These are phyloP conservation scores for Zygaena filipendulae DNA, from an alignment of 2,888 invertebrate genomes.

Conservation along the genomic window DNA sequence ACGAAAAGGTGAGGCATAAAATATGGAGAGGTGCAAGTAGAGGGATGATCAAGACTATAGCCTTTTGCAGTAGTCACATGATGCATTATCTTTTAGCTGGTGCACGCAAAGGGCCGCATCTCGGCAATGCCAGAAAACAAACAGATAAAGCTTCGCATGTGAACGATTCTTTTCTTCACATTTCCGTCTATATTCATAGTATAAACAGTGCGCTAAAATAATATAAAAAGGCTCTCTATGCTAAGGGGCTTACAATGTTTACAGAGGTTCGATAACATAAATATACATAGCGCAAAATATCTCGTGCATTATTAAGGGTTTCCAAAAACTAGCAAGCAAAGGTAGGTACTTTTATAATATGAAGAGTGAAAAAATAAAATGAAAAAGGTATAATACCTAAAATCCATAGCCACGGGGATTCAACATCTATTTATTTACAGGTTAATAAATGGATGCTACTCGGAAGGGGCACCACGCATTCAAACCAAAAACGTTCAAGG, in stretches of 20 bases:
- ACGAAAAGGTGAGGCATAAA: conserved; percentile 48
- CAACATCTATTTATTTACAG: too few species aligned
- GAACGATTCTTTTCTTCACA: conserved; percentile 32
- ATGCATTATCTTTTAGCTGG: conserved; percentile 30
- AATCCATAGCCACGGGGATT: conserved; percentile 38
- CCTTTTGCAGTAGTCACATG: too few species aligned
- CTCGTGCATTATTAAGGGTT: too few species aligned
- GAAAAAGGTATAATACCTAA: conserved; percentile 36
- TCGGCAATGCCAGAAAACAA: conserved; percentile 69
- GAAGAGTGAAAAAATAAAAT: too few species aligned
- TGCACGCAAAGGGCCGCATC: conserved; percentile 39
- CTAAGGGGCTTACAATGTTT: too few species aligned
- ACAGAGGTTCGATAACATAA: too few species aligned
- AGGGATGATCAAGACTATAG: conserved; percentile 29
- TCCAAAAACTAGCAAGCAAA: too few species aligned
- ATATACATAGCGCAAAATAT: too few species aligned
- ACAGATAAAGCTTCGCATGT: conserved; percentile 61
- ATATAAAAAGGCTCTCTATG: too few species aligned
- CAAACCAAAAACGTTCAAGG: conserved; percentile 37
- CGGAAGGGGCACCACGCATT: conserved; percentile 48
- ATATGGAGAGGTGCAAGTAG: conserved; percentile 56
- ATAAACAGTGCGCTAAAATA: too few species aligned
- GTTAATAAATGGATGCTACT: too few species aligned
- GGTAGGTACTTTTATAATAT: too few species aligned
- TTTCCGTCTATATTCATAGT: conserved; percentile 26